phyloP scores from a whole-genome alignment of 2,888 invertebrate genomes.

The Agrotis segetum region DNA sequence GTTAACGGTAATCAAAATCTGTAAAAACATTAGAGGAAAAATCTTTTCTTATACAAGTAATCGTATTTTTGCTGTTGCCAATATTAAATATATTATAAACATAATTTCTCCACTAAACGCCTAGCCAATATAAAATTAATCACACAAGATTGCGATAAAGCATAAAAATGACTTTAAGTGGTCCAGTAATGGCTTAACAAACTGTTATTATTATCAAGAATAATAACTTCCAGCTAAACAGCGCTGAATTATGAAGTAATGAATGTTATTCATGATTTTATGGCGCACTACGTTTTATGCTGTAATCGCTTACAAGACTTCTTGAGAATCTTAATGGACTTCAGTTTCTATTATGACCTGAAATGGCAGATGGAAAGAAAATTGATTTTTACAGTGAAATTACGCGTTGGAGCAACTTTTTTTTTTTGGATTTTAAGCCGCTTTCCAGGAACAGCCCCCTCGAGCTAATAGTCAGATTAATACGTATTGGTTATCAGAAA shows the following conservation, averaged over 20 bases:
- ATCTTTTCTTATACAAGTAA: neutral
- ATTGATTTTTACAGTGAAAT: too few relatives aligned
- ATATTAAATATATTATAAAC: constrained; percentile 36
- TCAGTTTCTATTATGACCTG: neutral
- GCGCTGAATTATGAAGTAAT: constrained; percentile 50
- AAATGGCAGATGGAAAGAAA: neutral
- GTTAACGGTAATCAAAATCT: neutral
- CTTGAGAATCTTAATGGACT: neutral
- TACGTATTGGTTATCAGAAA: too few relatives aligned
- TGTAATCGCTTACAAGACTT: constrained; percentile 21
- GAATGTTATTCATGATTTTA: constrained; percentile 52
- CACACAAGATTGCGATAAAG: constrained; percentile 61
- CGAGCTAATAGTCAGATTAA: too few relatives aligned
- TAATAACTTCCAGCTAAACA: constrained; percentile 44
- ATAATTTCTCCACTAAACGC: constrained; percentile 40
- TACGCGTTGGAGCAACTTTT: too few relatives aligned
- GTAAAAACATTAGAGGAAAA: neutral
- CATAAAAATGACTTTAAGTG: constrained; percentile 55
- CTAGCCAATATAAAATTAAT: constrained; percentile 56
- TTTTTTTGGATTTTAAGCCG: too few relatives aligned
- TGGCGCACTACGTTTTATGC: constrained; percentile 23
- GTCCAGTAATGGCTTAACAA: constrained; percentile 56
- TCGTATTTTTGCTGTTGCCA: neutral
- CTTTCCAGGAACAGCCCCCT: too few relatives aligned
- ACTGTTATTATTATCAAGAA: constrained; percentile 55